A percentile compares a stretch with the other conserved stretches of the same genome.
Conservation (phyloP, 2,888 invertebrate species). For the Eupithecia centaureata region DNA sequence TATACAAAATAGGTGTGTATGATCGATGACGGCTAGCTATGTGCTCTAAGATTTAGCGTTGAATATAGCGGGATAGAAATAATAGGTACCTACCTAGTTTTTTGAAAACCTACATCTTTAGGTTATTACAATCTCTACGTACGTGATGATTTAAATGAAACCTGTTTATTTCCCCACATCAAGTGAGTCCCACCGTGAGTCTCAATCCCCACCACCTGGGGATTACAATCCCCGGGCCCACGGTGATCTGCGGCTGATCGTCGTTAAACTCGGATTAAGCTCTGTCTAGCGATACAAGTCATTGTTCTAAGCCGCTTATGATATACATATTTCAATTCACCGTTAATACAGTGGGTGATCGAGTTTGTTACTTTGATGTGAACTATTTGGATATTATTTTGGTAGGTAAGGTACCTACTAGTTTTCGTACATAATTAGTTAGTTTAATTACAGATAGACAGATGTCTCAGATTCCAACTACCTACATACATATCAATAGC, state of each 20-base stretch:
- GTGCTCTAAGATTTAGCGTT: no score
- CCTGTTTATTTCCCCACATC: neutral
- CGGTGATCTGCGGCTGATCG: neutral
- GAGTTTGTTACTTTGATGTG: neutral
- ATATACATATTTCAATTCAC: slow-evolving; percentile 4
- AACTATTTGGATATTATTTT: neutral
- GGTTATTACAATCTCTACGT: no score
- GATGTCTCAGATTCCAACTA: neutral
- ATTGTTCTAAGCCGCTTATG: slow-evolving; percentile 4
- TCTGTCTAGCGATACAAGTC: neutral
- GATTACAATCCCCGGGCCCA: neutral
- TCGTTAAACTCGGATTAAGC: slow-evolving; percentile 1
- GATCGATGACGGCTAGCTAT: no score
- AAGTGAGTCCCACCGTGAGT: neutral
- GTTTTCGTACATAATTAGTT: neutral
- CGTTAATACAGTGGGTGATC: neutral
- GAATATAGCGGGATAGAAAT: no score
- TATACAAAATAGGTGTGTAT: no score
- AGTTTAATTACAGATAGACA: neutral
- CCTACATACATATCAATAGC: no score
- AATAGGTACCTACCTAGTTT: no score
- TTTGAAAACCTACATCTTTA: no score
- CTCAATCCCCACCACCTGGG: neutral
- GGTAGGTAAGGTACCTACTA: no score
- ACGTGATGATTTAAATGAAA: neutral